Evolutionary conservation across 2,888 invertebrate genomes (phyloP).

Genomic region (Piscicola geometra): DNA sequence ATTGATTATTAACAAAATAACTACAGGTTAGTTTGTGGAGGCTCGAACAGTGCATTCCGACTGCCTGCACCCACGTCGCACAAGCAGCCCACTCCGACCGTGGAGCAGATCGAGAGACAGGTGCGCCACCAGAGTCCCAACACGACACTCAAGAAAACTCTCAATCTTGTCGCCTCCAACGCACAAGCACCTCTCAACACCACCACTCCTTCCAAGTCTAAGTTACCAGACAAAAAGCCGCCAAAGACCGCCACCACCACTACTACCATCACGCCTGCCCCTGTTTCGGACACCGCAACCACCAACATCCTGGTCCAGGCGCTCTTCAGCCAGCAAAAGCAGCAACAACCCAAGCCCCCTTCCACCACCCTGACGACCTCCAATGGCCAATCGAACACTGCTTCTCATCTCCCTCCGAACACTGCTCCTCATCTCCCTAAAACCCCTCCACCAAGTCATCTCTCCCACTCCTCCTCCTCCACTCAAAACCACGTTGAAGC

Average conservation of each 20-base stretch:
- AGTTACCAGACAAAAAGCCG: not conserved
- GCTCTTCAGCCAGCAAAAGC: slow-evolving; percentile 13
- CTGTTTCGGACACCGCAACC: not conserved
- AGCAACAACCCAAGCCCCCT: not conserved
- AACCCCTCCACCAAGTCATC: not conserved
- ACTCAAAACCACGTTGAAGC: no score
- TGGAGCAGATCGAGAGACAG: slow-evolving; percentile 75
- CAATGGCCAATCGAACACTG: not conserved
- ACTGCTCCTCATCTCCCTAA: not conserved
- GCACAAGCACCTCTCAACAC: not conserved
- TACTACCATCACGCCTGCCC: not conserved
- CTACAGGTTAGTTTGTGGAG: not conserved
- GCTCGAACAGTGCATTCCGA: slow-evolving; percentile 19
- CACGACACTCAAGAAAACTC: slow-evolving; percentile 41
- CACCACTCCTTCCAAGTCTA: not conserved
- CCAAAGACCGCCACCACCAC: not conserved
- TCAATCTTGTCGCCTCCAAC: slow-evolving; percentile 39
- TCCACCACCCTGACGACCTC: not conserved
- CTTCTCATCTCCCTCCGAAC: not conserved
- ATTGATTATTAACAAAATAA: not conserved
- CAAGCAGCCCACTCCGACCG: slow-evolving; percentile 58
- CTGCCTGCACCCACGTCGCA: slow-evolving; percentile 20
- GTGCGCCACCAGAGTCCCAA: slow-evolving; percentile 41
- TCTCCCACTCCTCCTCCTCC: no score
- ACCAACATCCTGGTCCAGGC: slow-evolving; percentile 18